Percentiles rank a stretch among this genome's conserved stretches.
These are phyloP conservation scores for Malurus melanocephalus DNA, from an alignment of 2,113 vertebrate genomes.

Conservation along the genomic window DNA sequence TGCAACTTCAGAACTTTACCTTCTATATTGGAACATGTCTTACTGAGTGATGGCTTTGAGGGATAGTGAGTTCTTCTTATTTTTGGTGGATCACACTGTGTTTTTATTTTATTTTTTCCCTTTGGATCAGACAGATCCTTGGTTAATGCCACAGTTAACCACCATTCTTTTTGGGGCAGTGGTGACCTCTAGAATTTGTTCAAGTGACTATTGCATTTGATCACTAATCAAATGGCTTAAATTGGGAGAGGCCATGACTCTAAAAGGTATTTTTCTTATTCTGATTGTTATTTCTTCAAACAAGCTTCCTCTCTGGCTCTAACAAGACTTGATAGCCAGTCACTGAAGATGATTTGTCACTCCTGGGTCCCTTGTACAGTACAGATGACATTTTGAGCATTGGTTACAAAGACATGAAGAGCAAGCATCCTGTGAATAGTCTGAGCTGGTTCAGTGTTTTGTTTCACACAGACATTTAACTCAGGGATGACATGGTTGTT, in stretches of 20 bases:
- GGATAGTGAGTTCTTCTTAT: neutral
- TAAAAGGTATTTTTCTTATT: neutral
- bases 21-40: neutral
- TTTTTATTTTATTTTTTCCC: neutral
- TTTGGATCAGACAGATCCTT: neutral
- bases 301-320: neutral
- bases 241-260: neutral
- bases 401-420: neutral
- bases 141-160: neutral
- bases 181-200: neutral
- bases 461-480: neutral
- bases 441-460: neutral
- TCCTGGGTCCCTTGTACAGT: neutral
- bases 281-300: neutral
- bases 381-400: neutral
- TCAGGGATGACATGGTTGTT: neutral
- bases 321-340: neutral
- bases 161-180: neutral
- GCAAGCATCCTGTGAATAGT: neutral
- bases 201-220: neutral
- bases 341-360: neutral
- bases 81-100: neutral
- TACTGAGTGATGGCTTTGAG: neutral
- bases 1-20: neutral
- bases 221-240: neutral